Evolutionary conservation across 2,888 invertebrate genomes (phyloP).

Genomic region (Diplolepis rosae): DNA sequence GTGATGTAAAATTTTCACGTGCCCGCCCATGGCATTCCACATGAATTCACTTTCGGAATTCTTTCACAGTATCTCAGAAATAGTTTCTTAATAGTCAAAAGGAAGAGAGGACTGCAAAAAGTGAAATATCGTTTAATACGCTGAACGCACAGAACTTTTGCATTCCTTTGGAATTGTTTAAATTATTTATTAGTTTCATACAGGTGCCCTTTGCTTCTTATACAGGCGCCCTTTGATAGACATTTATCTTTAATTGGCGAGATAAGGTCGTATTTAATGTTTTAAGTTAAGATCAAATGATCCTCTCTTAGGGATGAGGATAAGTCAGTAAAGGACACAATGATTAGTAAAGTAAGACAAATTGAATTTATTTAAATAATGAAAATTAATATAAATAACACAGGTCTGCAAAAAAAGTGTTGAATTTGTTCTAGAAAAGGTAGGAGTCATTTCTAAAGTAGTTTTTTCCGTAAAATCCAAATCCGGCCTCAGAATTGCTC

Average conservation of each 20-base stretch:
- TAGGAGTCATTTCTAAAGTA: no score
- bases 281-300: no score
- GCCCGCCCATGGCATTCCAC: conserved; percentile 42
- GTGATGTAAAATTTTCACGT: conserved; percentile 41
- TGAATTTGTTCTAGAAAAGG: no score
- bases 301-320: no score
- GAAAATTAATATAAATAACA: no score
- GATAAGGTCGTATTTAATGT: no score
- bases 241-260: not conserved
- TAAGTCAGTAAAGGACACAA: no score
- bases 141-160: conserved; percentile 6
- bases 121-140: conserved; percentile 29
- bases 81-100: conserved; percentile 32
- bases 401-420: no score
- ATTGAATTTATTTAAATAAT: no score
- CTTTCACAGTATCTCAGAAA: conserved; percentile 35
- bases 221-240: not conserved
- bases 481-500: no score
- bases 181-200: conserved; percentile 20
- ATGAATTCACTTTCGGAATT: conserved; percentile 46
- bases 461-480: no score
- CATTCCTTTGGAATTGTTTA: conserved; percentile 16
- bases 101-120: conserved; percentile 19
- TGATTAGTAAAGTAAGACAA: no score
- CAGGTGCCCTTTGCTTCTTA: conserved; percentile 1